Evolutionary conservation across 2,113 vertebrate genomes (phyloP).

Genomic region (Zapornia atra): DNA sequence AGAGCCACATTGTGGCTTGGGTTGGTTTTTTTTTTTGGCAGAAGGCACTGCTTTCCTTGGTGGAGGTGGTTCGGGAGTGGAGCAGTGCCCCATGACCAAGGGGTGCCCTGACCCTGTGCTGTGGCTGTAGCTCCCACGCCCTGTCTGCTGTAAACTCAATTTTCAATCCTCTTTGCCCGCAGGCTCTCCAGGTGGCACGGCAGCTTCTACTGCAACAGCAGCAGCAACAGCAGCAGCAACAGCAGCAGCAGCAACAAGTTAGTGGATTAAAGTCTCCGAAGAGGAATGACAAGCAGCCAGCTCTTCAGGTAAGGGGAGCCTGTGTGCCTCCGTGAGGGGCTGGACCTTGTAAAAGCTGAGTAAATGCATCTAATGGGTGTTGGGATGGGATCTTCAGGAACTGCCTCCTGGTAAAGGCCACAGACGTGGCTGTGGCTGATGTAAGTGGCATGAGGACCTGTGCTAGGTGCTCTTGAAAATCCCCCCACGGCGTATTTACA

Average conservation of each 20-base stretch:
- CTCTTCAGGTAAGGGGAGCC: conserved; percentile 85
- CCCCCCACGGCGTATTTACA: not conserved
- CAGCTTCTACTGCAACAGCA: conserved; percentile 94
- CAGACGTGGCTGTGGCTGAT: not conserved
- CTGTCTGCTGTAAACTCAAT: not conserved
- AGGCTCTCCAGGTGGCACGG: conserved; percentile 95
- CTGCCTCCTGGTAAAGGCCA: not conserved
- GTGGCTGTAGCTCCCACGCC: not conserved
- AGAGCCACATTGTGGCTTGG: not conserved
- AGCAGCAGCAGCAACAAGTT: conserved; percentile 86
- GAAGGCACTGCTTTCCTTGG: not conserved
- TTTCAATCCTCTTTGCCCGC: conserved; percentile 56
- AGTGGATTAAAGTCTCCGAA: conserved; percentile 90
- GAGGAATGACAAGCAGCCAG: conserved; percentile 90
- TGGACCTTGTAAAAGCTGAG: not conserved
- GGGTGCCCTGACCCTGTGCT: not conserved
- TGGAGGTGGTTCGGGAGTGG: not conserved
- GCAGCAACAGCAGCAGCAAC: conserved; percentile 72
- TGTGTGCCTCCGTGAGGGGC: fast-evolving
- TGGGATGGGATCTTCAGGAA: not conserved
- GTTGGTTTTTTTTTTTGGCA: not conserved
- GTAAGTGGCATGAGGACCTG: not conserved
- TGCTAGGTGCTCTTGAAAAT: not conserved
- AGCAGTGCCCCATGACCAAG: fast-evolving
- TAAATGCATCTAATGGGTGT: fast-evolving